A percentile compares a stretch with the other conserved stretches of the same genome.
Evolutionary conservation across 2,113 vertebrate species (phyloP).

Genomic region (Myiagra hebetior): DNA sequence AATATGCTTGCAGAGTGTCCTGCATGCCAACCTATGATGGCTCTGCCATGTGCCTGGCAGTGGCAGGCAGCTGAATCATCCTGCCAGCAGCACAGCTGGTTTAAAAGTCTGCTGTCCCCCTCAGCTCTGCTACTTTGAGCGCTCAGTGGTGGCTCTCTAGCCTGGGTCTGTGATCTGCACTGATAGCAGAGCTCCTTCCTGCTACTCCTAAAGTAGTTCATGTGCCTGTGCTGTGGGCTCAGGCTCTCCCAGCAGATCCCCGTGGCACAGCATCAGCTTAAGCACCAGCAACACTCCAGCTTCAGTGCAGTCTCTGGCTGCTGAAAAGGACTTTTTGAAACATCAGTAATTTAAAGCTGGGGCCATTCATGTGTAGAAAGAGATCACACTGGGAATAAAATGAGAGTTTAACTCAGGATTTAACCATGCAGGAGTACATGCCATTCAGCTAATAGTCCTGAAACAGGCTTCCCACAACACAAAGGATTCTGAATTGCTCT

Average conservation of each 20-base stretch:
- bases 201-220: neutral
- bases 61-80: neutral
- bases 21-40: neutral
- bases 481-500: neutral
- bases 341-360: neutral
- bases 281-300: neutral
- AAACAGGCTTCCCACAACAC: neutral
- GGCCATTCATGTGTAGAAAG: neutral
- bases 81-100: neutral
- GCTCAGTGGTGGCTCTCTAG: neutral
- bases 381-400: constrained; percentile 9
- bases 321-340: neutral
- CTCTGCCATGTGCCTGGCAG: neutral
- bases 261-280: neutral
- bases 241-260: neutral
- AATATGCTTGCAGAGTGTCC: neutral
- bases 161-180: neutral
- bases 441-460: neutral
- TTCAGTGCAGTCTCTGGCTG: neutral
- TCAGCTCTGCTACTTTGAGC: neutral
- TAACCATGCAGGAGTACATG: neutral
- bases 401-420: neutral
- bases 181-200: neutral
- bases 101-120: neutral
- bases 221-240: neutral